Evolutionary conservation across 2,888 invertebrate species (phyloP).

Genomic region (Aradus depressus): DNA sequence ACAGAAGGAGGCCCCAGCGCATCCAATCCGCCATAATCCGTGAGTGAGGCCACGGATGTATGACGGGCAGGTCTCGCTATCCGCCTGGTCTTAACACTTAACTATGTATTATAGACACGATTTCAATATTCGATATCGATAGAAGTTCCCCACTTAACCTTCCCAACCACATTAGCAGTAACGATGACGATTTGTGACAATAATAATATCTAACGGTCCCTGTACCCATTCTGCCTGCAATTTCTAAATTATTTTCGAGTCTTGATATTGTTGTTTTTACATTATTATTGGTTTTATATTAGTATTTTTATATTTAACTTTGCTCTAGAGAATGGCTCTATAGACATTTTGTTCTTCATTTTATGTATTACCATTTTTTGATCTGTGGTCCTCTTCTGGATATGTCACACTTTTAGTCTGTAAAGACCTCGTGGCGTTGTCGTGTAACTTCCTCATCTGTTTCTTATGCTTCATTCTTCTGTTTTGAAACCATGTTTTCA

Average conservation of each 20-base stretch:
- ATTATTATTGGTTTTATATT: not conserved
- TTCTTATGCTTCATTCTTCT: constrained; percentile 94
- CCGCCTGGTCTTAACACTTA: too few species aligned
- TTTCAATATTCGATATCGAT: too few species aligned
- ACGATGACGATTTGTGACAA: too few species aligned
- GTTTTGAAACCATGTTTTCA: constrained; percentile 98
- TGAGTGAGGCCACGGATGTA: too few species aligned
- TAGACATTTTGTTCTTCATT: not conserved
- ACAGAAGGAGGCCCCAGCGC: too few species aligned
- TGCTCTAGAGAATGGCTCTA: not conserved
- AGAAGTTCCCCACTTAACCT: too few species aligned
- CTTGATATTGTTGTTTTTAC: not conserved
- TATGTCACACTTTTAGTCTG: constrained; percentile 11
- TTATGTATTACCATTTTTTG: constrained; percentile 11
- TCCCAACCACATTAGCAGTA: too few species aligned
- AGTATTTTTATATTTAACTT: not conserved
- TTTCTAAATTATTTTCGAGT: not conserved
- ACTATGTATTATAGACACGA: too few species aligned
- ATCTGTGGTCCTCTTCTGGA: constrained; percentile 15
- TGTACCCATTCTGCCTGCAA: not conserved
- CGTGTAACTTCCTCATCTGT: constrained; percentile 62
- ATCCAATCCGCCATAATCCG: too few species aligned
- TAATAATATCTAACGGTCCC: too few species aligned
- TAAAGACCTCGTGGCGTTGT: constrained; percentile 29
- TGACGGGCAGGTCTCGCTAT: too few species aligned